Evolutionary conservation across 2,113 vertebrate genomes (phyloP).

Genomic region (Trogon melanurus): DNA sequence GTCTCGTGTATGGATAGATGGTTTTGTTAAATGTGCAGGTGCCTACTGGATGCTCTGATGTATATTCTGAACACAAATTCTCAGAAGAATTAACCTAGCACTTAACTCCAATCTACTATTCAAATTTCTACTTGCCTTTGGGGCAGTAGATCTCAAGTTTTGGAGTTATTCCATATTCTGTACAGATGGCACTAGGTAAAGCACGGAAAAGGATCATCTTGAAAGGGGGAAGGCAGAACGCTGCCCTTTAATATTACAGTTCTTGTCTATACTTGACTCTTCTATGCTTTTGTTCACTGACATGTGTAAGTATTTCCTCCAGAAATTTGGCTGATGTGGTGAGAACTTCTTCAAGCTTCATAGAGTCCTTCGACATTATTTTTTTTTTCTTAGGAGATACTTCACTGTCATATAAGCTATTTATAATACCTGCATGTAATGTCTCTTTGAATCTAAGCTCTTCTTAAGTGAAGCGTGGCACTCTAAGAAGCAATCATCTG

Average conservation of each 20-base stretch:
- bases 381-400: neutral
- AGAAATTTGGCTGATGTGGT: neutral
- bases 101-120: neutral
- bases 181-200: neutral
- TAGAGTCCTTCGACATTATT: neutral
- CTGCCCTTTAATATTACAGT: neutral
- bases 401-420: neutral
- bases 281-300: neutral
- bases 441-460: neutral
- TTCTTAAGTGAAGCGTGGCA: neutral
- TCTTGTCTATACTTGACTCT: neutral
- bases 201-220: neutral
- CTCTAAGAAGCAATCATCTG: neutral
- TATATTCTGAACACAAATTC: neutral
- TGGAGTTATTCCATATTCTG: neutral
- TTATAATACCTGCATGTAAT: neutral
- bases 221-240: neutral
- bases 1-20: neutral
- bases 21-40: neutral
- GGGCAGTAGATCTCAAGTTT: neutral
- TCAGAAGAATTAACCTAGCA: neutral
- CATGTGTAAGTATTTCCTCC: neutral
- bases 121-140: conserved; percentile 2
- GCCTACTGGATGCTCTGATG: neutral
- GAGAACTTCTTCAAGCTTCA: neutral